A percentile compares a stretch with the other conserved stretches of the same genome.
These are phyloP conservation scores for Dorcus hopei DNA, from an alignment of 2,888 invertebrate genomes.

Conservation along the genomic window DNA sequence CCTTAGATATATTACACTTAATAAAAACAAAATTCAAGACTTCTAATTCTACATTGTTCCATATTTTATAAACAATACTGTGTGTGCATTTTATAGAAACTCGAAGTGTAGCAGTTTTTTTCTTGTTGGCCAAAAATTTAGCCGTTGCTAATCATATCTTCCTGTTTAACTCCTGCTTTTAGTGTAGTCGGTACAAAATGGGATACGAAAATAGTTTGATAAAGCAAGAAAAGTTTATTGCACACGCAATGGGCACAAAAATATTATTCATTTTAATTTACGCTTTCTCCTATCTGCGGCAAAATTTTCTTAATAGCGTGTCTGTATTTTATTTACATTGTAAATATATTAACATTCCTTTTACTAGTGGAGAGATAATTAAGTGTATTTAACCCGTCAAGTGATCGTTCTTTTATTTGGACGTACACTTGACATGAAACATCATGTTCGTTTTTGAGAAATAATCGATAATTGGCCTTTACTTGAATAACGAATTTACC, in stretches of 20 bases:
- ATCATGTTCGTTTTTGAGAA: too few species aligned
- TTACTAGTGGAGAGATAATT: background rate
- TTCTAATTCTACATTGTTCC: background rate
- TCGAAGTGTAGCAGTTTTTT: too few species aligned
- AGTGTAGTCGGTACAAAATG: too few species aligned
- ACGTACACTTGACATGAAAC: too few species aligned
- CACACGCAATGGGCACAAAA: background rate
- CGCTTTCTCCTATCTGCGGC: background rate
- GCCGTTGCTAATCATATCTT: too few species aligned
- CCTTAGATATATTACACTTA: slow-evolving; percentile 10
- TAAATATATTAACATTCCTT: background rate
- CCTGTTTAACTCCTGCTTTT: too few species aligned
- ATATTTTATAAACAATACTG: too few species aligned
- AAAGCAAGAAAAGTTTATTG: background rate
- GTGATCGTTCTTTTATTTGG: background rate
- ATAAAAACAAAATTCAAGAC: slow-evolving; percentile 2
- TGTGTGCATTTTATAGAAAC: too few species aligned
- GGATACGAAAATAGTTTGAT: background rate
- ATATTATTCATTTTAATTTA: background rate
- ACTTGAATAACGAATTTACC: too few species aligned
- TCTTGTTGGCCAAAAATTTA: too few species aligned
- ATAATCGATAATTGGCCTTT: too few species aligned
- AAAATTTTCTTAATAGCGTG: background rate
- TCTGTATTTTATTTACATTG: background rate
- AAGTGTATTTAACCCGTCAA: background rate